Conservation (phyloP, 2,113 vertebrate species). For the Vulpes vulpes region DNA sequence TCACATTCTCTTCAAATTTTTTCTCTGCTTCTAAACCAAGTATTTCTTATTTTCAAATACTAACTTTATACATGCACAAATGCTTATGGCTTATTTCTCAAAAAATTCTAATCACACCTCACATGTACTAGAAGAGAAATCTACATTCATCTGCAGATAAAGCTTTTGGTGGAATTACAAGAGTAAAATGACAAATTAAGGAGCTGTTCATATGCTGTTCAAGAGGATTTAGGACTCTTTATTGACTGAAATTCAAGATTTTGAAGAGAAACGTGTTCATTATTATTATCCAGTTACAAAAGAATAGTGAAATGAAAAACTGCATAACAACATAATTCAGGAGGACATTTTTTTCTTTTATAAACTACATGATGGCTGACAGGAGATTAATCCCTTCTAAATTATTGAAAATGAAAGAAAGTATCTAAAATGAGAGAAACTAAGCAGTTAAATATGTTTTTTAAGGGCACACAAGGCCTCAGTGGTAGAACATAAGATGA, state of each 20-base stretch:
- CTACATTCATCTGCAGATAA: not conserved
- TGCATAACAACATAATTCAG: not conserved
- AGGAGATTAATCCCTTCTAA: not conserved
- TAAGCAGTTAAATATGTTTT: not conserved
- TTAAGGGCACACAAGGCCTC: not conserved
- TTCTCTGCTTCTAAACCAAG: conserved; percentile 8
- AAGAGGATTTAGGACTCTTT: not conserved
- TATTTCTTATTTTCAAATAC: conserved; percentile 5
- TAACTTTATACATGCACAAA: not conserved
- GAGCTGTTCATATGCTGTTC: not conserved
- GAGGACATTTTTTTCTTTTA: not conserved
- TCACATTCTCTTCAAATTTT: not conserved
- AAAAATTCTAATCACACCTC: not conserved
- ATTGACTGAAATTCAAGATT: not conserved
- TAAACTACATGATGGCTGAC: not conserved
- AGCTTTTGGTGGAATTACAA: not conserved
- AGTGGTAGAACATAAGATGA: not conserved
- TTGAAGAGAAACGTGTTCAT: not conserved
- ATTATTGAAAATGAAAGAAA: not conserved
- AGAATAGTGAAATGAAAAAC: conserved; percentile 7
- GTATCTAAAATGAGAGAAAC: not conserved
- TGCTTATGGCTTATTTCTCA: not conserved
- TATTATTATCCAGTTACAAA: not conserved
- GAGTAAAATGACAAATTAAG: not conserved
- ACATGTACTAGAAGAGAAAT: not conserved